Percentiles rank a stretch among this genome's conserved stretches.
phyloP scores from a whole-genome alignment of 1,140 invertebrate species.

The Hylaeus anthracinus region DNA sequence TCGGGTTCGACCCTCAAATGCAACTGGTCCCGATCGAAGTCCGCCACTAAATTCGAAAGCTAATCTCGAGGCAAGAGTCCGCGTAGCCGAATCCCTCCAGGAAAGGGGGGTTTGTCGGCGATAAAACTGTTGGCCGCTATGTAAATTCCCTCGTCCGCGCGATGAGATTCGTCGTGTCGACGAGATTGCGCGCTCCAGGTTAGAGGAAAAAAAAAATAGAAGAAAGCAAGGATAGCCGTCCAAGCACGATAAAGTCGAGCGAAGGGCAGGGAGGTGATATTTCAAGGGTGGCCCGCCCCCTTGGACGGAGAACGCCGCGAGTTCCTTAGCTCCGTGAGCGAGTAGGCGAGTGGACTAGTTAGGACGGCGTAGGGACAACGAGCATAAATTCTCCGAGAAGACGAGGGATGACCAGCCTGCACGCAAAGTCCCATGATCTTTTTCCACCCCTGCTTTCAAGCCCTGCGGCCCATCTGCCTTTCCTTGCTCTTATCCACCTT shows the following conservation, averaged over 20 bases:
- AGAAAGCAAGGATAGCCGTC: slow-evolving; percentile 21
- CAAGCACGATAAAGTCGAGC: slow-evolving; percentile 55
- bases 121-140: slow-evolving; percentile 70
- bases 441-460: slow-evolving; percentile 34
- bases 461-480: slow-evolving; percentile 38
- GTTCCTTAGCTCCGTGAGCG: slow-evolving; percentile 70
- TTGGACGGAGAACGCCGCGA: slow-evolving; percentile 47
- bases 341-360: slow-evolving; percentile 80
- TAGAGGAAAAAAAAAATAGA: background rate
- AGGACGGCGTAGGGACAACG: slow-evolving; percentile 77
- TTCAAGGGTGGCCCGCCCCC: slow-evolving; percentile 72
- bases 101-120: slow-evolving; percentile 46
- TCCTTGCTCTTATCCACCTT: slow-evolving; percentile 43
- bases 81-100: slow-evolving; percentile 37
- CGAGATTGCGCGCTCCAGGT: slow-evolving; percentile 23
- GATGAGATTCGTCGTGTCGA: slow-evolving; percentile 8
- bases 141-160: slow-evolving; percentile 63
- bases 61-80: slow-evolving; percentile 47
- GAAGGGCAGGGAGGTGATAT: slow-evolving; percentile 72
- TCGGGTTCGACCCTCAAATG: slow-evolving; percentile 21
- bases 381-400: slow-evolving; percentile 77
- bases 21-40: slow-evolving; percentile 42
- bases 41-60: slow-evolving; percentile 44
- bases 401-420: slow-evolving; percentile 79
- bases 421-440: slow-evolving; percentile 73